These are phyloP conservation scores for Morone chrysops DNA, from an alignment of 2,113 vertebrate species.

Conservation along the genomic window DNA sequence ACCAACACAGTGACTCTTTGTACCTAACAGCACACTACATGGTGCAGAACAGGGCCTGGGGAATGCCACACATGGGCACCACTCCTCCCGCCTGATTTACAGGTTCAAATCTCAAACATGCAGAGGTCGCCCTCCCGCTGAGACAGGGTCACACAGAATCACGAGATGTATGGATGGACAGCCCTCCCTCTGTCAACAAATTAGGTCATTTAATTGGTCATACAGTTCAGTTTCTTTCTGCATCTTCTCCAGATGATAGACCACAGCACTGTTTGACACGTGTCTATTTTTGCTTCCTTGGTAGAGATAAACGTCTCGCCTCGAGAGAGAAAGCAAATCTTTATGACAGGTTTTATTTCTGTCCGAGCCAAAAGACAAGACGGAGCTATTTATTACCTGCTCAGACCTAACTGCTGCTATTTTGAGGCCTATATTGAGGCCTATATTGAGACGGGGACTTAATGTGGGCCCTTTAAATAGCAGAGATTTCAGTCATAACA, in stretches of 20 bases:
- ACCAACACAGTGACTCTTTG: slow-evolving; percentile 68
- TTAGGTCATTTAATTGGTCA: background rate
- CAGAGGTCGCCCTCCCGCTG: slow-evolving; percentile 14
- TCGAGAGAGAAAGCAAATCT: slow-evolving; percentile 33
- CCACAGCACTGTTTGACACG: background rate
- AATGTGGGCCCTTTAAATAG: slow-evolving; percentile 59
- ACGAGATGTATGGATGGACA: background rate
- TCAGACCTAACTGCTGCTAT: slow-evolving; percentile 31
- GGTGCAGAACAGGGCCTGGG: slow-evolving; percentile 30
- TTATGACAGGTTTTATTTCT: slow-evolving; percentile 52
- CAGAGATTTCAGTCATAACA: slow-evolving; percentile 56
- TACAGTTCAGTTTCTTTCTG: background rate
- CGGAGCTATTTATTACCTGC: slow-evolving; percentile 61
- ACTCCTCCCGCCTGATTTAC: slow-evolving; percentile 41
- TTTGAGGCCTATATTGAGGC: slow-evolving; percentile 32
- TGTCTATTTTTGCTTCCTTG: slow-evolving; percentile 27
- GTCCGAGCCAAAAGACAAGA: slow-evolving; percentile 45
- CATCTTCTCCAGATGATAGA: background rate
- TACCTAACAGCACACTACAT: slow-evolving; percentile 45
- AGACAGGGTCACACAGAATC: slow-evolving; percentile 2
- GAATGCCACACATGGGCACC: slow-evolving; percentile 47
- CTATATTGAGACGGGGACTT: slow-evolving; percentile 34
- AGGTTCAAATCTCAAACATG: slow-evolving; percentile 40
- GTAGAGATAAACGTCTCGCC: slow-evolving; percentile 14
- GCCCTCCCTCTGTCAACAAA: background rate